Evolutionary conservation across 2,113 vertebrate species (phyloP), one percentile per base, ranked within the genome.

Genomic region (Bubo blakistoni): DNA sequence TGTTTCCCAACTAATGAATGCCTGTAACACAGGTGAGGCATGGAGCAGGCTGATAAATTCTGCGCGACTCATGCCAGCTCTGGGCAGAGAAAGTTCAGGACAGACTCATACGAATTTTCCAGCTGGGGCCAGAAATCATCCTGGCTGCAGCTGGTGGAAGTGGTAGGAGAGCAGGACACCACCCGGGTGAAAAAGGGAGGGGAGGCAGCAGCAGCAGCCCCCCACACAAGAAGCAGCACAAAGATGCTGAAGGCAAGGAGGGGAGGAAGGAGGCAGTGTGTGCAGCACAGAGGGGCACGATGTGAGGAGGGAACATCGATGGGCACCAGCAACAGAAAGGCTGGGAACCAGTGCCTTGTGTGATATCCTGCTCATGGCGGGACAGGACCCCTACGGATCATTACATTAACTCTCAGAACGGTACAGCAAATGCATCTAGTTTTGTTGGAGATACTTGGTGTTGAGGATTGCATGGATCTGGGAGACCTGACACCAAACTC

Each of bases 331-430:
- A 24, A 42, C 49, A 52, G 62, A 70, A 81, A n/a, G 38, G 29
- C 34, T n/a, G 57, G 34, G 49, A 40, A 52, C 1, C 2, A 8
- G 16, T 27, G 14, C 36, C 70, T 38, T 63, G 38, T n/a, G 70
- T 29, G 30, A 25, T 36, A 54, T 7, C 24, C 21, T 0, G 1
- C 49, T 51, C 49, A 46, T 1, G 1, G 44, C 1, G 1, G 55
- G 21, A n/a, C 11, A 44, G 40, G 57, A 69, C 18, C 30, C 30
- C 36, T 65, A 25, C 0, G 2, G 21, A 81, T 40, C n/a, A 24
- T 71, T 47, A 65, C 12, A 21, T 65, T 66, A 59, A 59, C 58
- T 59, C 54, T 26, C 24, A 81, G 76, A 66, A 71, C n/a, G n/a
- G 21, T 34, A 36, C 27, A 89, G 47, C 32, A 71, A 71, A 66